Evolutionary conservation across 1,140 invertebrate genomes (phyloP), one percentile per base, ranked within the genome.

Genomic region (Arctopsyche grandis): DNA sequence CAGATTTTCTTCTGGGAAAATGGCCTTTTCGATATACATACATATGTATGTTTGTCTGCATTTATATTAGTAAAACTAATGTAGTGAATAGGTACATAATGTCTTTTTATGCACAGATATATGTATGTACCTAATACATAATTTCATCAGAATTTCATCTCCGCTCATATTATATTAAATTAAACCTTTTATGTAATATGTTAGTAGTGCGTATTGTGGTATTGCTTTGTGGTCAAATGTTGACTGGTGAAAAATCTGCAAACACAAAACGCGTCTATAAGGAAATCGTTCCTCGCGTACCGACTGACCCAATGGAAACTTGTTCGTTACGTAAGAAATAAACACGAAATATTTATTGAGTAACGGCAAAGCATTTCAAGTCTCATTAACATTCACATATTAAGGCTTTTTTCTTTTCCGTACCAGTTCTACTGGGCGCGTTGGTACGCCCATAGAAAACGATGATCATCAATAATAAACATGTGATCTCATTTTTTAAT

Each of bases 321-420:
- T n/a, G 77, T 78, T 56, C 16, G 77, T 78, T 78, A 78, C 58
- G 77, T 69, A 78, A 78, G 48, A 56, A 77, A 77, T 69, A 38
- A 63, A 78, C 29, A 70, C 69, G 60, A 70, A 78, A 78, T 78
- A 78, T 78, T 78, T 78, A 60, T 71, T 60, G 48, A 44, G 77
- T 71, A 78, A 78, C 77, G 66, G 77, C 48, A 71, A 38, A 78
- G n/a, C 26, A 76, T 76, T 63, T 56, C 29, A 38, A 22, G 56
- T 44, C 16, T 63, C 56, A 76, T 76, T 76, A 76, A 44, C 74
- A 76, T 76, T 76, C 74, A 26, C 56, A 76, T 63, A 76, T 56
- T 74, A 56, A 29, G 71, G 9, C 44, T 74, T 74, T 73, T 56
- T 74, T 56, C 52, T 48, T 56, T 26, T 56, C 48, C n/a, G 44